Conservation (phyloP, 1,140 invertebrate species). For the Lepidurus couesii region DNA sequence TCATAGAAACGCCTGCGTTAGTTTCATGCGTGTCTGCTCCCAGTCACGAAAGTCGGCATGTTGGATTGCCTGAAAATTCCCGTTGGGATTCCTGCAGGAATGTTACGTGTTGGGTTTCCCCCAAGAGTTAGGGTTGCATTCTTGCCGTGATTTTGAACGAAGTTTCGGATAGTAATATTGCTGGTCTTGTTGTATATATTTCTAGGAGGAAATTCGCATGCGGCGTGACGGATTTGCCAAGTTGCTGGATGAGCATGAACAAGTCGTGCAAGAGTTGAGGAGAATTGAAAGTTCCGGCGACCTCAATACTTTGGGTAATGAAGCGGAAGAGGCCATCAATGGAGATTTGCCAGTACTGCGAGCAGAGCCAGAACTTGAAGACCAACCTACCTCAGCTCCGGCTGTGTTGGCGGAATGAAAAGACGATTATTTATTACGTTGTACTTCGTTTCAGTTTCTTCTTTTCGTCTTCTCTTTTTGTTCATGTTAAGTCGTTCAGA, state of each 20-base stretch:
- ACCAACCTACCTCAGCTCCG: background rate
- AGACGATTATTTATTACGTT: background rate
- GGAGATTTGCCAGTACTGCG: background rate
- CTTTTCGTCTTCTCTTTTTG: background rate
- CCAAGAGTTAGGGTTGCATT: background rate
- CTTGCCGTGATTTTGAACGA: background rate
- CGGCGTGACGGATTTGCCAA: slow-evolving; percentile 34
- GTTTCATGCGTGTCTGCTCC: background rate
- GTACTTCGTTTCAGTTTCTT: background rate
- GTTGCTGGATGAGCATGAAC: slow-evolving; percentile 35
- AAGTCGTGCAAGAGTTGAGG: slow-evolving; percentile 33
- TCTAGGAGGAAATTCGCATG: slow-evolving; percentile 33
- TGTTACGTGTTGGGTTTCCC: background rate
- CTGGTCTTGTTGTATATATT: slow-evolving; percentile 23
- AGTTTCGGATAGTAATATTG: background rate
- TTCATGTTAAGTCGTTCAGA: no score
- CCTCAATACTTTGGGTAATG: slow-evolving; percentile 28
- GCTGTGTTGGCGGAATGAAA: background rate
- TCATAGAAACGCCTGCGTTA: background rate
- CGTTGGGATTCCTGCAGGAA: background rate
- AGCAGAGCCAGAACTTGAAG: slow-evolving; percentile 6
- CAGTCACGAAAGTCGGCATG: background rate
- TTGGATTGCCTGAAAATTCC: background rate
- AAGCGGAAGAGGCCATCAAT: background rate
- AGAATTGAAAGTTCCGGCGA: slow-evolving; percentile 34